Evolutionary conservation across 2,797 vertebrate genomes (phyloP).

Genomic region (Chelmon rostratus): DNA sequence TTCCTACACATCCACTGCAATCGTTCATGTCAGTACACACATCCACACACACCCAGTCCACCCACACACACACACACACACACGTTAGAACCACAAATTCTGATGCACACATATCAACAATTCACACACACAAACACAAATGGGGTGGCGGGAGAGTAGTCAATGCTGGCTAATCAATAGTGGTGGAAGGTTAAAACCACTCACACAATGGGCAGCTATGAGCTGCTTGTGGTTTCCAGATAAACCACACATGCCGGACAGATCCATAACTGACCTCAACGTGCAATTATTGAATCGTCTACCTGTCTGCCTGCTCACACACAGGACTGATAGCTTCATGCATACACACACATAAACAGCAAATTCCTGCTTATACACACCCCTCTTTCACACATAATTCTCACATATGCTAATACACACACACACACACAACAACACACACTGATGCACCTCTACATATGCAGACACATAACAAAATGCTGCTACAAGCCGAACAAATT

Average conservation of each 20-base stretch:
- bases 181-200: constrained; percentile 86
- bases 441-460: not conserved
- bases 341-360: not conserved
- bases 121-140: constrained; percentile 32
- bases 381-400: not conserved
- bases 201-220: constrained; percentile 80
- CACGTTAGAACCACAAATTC: constrained; percentile 30
- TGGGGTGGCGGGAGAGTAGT: constrained; percentile 70
- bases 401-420: not conserved
- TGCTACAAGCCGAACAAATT: not conserved
- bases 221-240: constrained; percentile 78
- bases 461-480: constrained; percentile 8
- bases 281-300: constrained; percentile 79
- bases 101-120: constrained; percentile 26
- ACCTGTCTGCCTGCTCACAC: constrained; percentile 59
- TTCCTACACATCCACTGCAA: constrained; percentile 60
- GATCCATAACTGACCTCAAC: constrained; percentile 82
- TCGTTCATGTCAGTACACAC: constrained; percentile 29
- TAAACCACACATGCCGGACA: constrained; percentile 72
- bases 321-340: not conserved
- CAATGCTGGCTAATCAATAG: constrained; percentile 84
- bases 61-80: constrained; percentile 2
- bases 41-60: not conserved
- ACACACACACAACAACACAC: constrained; percentile 2
- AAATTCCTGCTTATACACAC: not conserved